Evolutionary conservation across 2,797 vertebrate genomes (phyloP), one percentile per base, ranked within the genome.

Genomic region (Toxotes lorentzi): DNA sequence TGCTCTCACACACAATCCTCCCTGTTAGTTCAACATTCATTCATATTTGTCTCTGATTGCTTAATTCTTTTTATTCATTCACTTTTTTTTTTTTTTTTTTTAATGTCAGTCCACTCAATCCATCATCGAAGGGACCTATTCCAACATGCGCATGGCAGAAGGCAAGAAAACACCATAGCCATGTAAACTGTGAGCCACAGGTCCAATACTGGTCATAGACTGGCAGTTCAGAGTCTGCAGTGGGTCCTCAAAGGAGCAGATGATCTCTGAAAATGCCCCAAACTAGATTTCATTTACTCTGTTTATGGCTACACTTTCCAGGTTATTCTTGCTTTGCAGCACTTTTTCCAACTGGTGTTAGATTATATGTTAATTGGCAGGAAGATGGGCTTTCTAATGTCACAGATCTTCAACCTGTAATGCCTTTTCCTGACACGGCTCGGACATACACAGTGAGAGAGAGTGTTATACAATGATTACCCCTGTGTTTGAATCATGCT

Each of bases 1-100:
- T 19, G 68, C 23, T 24, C n/a, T 7, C 35, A 38, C n/a, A 9
- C 35, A 38, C 4, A 8, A 47, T 76, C 19, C 23, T 54, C 27
- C 27, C 40, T 59, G 23, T 57, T 63, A 58, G 59, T 60, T 59
- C 8, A 60, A 11, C 1, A 32, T 63, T 62, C 13, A 73, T 38
- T 76, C 35, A 62, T 7, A 21, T n/a, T 61, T 54, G 47, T 11
- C 65, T 32, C 5, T 50, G 14, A 21, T 27, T 13, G 24, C 54
- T 62, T 81, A 50, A 81, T 73, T 64, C 56, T 69, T 81, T 81
- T 75, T 63, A 17, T 67, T 73, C 27, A 48, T 70, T 76, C 21
- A 48, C 73, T 61, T 53, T 38, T 17, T 41, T 48, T 24, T 0
- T 61, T 53, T 38, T 17, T 41, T 48, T 24, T 0, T 45, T 24